Evolutionary conservation across 2,888 invertebrate genomes (phyloP).

Genomic region (Limnephilus marmoratus): DNA sequence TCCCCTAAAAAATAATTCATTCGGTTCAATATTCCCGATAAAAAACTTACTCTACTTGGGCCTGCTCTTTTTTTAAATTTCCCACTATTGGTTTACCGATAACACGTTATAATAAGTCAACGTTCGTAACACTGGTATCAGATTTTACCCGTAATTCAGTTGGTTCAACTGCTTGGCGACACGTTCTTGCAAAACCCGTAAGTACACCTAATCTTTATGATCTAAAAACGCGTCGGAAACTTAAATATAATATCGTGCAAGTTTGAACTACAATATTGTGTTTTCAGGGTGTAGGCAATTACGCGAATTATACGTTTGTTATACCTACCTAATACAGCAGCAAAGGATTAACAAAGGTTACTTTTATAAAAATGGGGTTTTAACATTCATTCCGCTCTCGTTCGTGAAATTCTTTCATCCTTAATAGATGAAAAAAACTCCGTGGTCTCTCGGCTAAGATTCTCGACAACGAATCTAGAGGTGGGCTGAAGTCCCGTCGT

Average conservation of each 20-base stretch:
- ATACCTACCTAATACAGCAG: neutral
- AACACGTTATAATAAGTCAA: neutral
- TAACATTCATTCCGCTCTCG: neutral
- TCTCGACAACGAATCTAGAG: too few relatives aligned
- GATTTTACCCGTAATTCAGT: neutral
- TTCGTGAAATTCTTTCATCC: neutral
- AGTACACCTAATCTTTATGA: neutral
- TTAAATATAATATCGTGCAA: conserved; percentile 15
- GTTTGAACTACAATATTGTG: neutral
- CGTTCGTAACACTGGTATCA: neutral
- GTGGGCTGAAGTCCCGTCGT: too few relatives aligned
- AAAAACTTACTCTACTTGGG: neutral
- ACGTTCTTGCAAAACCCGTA: conserved; percentile 6
- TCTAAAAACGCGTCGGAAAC: conserved; percentile 30
- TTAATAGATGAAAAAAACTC: too few relatives aligned
- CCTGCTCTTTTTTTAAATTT: neutral
- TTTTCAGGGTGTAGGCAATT: neutral
- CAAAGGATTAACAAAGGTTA: neutral
- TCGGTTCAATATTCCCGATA: neutral
- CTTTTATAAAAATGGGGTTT: neutral
- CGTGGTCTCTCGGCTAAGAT: too few relatives aligned
- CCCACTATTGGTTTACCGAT: neutral
- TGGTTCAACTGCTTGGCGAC: neutral
- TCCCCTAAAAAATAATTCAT: neutral
- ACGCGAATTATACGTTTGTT: neutral